Evolutionary conservation across 2,797 vertebrate genomes (phyloP).

Genomic region (Hafferia zeledoni): DNA sequence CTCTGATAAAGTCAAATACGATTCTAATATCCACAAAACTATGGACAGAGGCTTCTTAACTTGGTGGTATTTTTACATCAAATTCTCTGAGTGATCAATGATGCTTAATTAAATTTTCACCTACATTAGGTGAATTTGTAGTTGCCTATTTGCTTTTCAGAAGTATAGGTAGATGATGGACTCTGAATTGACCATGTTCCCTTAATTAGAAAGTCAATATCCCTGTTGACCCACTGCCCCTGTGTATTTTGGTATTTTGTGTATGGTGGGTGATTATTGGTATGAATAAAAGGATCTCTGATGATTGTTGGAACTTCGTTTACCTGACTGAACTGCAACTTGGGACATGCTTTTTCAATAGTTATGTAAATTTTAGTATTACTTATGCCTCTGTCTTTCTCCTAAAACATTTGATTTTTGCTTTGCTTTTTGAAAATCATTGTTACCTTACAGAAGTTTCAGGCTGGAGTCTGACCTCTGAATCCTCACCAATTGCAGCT

Average conservation of each 20-base stretch:
- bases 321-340: not conserved
- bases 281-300: conserved; percentile 19
- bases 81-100: not conserved
- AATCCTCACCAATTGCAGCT: not conserved
- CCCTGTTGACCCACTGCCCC: not conserved
- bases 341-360: not conserved
- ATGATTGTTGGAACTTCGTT: not conserved
- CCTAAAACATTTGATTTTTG: not conserved
- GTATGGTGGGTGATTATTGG: not conserved
- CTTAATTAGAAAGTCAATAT: not conserved
- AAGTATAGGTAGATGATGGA: not conserved
- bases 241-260: conserved; percentile 7
- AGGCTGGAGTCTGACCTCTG: not conserved
- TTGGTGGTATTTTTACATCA: not conserved
- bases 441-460: not conserved
- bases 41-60: not conserved
- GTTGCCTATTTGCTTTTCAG: conserved; percentile 29
- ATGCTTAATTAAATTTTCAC: conserved; percentile 29
- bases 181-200: not conserved
- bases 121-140: conserved; percentile 59
- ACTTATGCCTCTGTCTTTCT: not conserved
- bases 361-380: not conserved
- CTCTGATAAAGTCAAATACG: not conserved
- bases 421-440: not conserved
- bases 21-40: not conserved